phyloP scores from a whole-genome alignment of 2,113 vertebrate genomes.

The Climacteris rufus region DNA sequence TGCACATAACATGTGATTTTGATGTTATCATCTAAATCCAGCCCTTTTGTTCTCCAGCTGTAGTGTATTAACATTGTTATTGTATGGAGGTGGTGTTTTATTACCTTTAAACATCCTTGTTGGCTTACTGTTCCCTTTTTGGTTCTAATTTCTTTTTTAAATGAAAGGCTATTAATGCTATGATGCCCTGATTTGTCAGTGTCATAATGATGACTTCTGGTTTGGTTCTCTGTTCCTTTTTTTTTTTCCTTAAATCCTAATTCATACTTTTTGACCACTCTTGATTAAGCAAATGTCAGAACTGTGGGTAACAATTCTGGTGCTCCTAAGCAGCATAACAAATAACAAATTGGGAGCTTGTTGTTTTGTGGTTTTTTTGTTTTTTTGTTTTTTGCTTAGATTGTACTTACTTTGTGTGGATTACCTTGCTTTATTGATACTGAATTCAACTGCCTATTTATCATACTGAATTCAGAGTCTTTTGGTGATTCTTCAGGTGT shows the following conservation, averaged over 20 bases:
- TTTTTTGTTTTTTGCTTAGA: neutral
- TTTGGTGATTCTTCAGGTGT: neutral
- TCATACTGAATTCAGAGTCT: neutral
- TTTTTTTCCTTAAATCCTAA: neutral
- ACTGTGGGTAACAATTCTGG: neutral
- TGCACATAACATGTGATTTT: neutral
- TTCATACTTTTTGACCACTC: neutral
- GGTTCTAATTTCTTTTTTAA: neutral
- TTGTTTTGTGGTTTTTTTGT: neutral
- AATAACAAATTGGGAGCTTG: neutral
- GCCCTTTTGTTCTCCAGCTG: neutral
- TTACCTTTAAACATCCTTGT: neutral
- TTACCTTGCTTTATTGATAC: neutral
- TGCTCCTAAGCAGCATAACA: neutral
- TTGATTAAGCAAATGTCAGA: neutral
- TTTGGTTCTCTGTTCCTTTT: neutral
- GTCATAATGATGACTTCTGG: neutral
- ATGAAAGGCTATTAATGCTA: neutral
- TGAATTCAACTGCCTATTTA: neutral
- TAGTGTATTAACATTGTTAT: neutral
- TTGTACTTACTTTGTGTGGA: neutral
- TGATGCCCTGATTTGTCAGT: neutral
- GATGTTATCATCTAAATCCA: neutral
- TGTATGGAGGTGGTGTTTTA: neutral
- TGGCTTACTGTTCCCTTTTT: neutral